phyloP scores from a whole-genome alignment of 1,140 invertebrate species.

The Magallana gigas region DNA sequence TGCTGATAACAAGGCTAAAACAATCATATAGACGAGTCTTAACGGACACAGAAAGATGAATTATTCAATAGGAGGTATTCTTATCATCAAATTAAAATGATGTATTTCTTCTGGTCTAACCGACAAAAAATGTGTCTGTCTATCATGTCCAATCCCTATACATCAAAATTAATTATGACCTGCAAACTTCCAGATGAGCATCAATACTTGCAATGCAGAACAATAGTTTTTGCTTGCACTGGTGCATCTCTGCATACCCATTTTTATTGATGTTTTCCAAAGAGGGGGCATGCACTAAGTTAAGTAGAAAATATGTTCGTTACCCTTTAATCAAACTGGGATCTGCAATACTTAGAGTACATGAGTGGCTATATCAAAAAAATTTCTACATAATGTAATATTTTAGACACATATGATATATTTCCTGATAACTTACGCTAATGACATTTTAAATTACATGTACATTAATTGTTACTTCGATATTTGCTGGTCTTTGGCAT shows the following conservation, averaged over 20 bases:
- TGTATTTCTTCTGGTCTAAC: not conserved
- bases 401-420: too few relatives aligned
- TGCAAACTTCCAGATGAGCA: not conserved
- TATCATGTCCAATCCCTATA: not conserved
- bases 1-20: not conserved
- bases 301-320: too few relatives aligned
- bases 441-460: too few relatives aligned
- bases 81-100: slow-evolving; percentile 14
- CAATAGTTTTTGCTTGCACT: not conserved
- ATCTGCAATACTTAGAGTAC: too few relatives aligned
- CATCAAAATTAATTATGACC: not conserved
- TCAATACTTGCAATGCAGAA: not conserved
- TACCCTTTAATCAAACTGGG: too few relatives aligned
- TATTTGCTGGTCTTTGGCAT: too few relatives aligned
- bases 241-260: not conserved
- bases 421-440: too few relatives aligned
- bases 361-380: too few relatives aligned
- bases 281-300: too few relatives aligned
- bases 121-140: not conserved
- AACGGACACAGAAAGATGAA: not conserved
- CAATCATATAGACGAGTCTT: not conserved
- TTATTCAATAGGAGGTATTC: not conserved
- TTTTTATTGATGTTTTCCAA: too few relatives aligned
- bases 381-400: too few relatives aligned
- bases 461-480: too few relatives aligned